Evolutionary conservation across 2,888 invertebrate genomes (phyloP).

Genomic region (Eledone cirrhosa): DNA sequence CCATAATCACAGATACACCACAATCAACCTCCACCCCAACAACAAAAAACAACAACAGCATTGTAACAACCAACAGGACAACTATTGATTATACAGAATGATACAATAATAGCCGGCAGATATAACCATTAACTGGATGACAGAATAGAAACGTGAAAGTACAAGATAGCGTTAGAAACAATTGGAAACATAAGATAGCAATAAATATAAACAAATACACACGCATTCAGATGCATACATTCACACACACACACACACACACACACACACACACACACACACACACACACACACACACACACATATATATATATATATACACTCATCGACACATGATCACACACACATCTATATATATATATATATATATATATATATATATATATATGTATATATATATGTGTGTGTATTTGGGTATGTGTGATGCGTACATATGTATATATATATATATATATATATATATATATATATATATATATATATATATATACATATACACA

Average conservation of each 20-base stretch:
- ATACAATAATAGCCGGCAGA: too few species aligned
- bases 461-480: background rate
- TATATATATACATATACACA: background rate
- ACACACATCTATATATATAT: background rate
- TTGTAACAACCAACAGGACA: too few species aligned
- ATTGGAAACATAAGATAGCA: too few species aligned
- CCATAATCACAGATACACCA: too few species aligned
- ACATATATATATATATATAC: background rate
- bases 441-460: background rate
- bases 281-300: background rate
- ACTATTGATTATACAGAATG: too few species aligned
- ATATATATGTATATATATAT: conserved; percentile 6
- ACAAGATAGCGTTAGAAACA: too few species aligned
- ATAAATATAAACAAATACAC: too few species aligned
- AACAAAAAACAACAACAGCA: too few species aligned
- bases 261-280: background rate
- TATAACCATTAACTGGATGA: too few species aligned
- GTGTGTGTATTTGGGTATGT: background rate
- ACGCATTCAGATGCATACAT: too few species aligned
- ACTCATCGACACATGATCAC: background rate
- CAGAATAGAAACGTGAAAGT: too few species aligned
- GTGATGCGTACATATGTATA: background rate
- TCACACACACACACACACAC: background rate
- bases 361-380: conserved; percentile 11
- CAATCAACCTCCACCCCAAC: too few species aligned